phyloP scores from a whole-genome alignment of 2,797 vertebrate genomes.

The Sylvia borin region DNA sequence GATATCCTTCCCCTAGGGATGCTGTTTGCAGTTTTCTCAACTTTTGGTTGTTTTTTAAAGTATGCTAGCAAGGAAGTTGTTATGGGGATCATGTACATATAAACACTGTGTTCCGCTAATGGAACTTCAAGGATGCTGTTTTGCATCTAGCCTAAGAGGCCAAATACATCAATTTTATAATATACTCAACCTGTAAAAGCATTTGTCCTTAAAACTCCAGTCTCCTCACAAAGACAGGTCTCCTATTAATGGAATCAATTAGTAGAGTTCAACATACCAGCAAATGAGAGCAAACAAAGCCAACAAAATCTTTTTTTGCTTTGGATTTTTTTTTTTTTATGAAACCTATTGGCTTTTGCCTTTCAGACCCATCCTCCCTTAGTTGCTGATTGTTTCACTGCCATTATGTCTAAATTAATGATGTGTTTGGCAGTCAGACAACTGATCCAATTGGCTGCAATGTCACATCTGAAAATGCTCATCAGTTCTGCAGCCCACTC shows the following conservation, averaged over 20 bases:
- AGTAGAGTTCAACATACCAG: conserved; percentile 31
- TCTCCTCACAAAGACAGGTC: background rate
- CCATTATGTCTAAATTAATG: conserved; percentile 53
- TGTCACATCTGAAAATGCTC: conserved; percentile 43
- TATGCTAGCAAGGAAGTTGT: background rate
- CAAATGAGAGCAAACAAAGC: conserved; percentile 33
- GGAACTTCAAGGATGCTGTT: conserved; percentile 70
- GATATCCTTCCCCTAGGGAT: background rate
- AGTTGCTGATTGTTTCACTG: conserved; percentile 28
- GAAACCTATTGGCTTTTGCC: conserved; percentile 8
- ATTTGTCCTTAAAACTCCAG: conserved; percentile 55
- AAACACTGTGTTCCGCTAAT: conserved; percentile 36
- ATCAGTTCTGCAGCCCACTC: conserved; percentile 11
- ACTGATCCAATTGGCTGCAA: conserved; percentile 37
- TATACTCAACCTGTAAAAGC: conserved; percentile 46
- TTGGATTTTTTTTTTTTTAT: background rate
- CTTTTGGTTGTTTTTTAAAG: conserved; percentile 3
- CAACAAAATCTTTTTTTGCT: background rate
- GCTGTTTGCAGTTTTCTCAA: background rate
- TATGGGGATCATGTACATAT: background rate
- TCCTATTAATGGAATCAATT: conserved; percentile 57
- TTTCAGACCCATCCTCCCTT: conserved; percentile 3
- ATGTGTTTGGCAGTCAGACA: conserved; percentile 40
- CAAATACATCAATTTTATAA: conserved; percentile 57
- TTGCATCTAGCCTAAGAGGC: conserved; percentile 50